phyloP scores from a whole-genome alignment of 1,140 invertebrate genomes.

The Diorhabda sublineata region DNA sequence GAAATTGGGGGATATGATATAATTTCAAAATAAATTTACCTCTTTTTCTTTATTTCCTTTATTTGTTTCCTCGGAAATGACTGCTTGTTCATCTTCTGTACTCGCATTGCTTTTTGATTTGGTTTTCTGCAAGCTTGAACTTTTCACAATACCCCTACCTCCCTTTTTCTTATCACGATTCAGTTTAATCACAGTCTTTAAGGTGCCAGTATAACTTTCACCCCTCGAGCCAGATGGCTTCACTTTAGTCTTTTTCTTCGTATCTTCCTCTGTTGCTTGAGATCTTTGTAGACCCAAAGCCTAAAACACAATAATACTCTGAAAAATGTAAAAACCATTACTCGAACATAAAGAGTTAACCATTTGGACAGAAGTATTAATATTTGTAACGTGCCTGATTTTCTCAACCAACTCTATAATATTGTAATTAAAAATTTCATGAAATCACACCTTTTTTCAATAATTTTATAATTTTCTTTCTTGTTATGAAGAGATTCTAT shows the following conservation, averaged over 20 bases:
- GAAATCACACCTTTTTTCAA: too few species aligned
- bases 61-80: conserved; percentile 61
- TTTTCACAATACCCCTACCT: conserved; percentile 66
- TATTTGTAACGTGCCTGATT: too few species aligned
- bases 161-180: conserved; percentile 58
- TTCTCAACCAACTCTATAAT: too few species aligned
- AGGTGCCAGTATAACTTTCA: conserved; percentile 63
- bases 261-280: conserved; percentile 56
- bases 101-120: conserved; percentile 50
- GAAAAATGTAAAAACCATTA: too few species aligned
- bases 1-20: too few species aligned
- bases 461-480: too few species aligned
- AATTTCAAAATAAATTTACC: conserved; percentile 48
- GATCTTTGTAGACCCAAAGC: conserved; percentile 62
- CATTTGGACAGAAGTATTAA: too few species aligned
- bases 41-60: conserved; percentile 78
- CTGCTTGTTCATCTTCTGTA: conserved; percentile 48
- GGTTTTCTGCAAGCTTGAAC: conserved; percentile 70
- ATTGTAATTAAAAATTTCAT: too few species aligned
- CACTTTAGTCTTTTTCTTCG: conserved; percentile 53
- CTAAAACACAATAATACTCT: conserved; percentile 31
- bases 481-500: too few species aligned
- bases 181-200: conserved; percentile 75
- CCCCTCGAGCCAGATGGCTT: conserved; percentile 49
- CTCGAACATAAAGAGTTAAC: too few species aligned